These are phyloP conservation scores for Stomatorhinus walkeri DNA, from an alignment of 2,797 vertebrate species.

Conservation along the genomic window DNA sequence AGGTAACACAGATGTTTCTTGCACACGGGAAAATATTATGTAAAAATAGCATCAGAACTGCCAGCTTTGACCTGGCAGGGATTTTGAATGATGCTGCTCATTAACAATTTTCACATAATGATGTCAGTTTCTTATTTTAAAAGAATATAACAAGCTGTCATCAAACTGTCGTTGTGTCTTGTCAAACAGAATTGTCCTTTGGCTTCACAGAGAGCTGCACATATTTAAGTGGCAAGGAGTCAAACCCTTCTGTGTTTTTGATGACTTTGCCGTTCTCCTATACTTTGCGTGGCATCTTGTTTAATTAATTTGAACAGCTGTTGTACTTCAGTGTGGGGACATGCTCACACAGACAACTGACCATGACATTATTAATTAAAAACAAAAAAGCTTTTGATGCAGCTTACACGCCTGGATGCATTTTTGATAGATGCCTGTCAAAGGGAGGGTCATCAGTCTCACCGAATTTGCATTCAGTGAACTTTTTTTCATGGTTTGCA, in stretches of 20 bases:
- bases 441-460: background rate
- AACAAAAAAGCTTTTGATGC: background rate
- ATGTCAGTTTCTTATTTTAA: constrained; percentile 4
- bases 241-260: background rate
- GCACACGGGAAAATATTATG: background rate
- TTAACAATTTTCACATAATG: constrained; percentile 1
- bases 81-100: background rate
- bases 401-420: background rate
- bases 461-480: background rate
- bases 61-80: background rate
- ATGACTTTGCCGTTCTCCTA: background rate
- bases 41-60: background rate
- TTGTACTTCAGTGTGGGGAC: background rate
- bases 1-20: background rate
- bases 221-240: background rate
- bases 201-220: background rate
- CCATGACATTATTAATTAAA: constrained; percentile 5
- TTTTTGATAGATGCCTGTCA: constrained; percentile 5
- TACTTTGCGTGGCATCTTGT: background rate
- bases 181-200: background rate
- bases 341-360: background rate
- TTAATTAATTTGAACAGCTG: constrained; percentile 10
- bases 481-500: background rate
- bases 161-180: background rate
- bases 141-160: constrained; percentile 6